Conservation (phyloP, 2,888 invertebrate genomes). For the Stomorhina lunata region DNA sequence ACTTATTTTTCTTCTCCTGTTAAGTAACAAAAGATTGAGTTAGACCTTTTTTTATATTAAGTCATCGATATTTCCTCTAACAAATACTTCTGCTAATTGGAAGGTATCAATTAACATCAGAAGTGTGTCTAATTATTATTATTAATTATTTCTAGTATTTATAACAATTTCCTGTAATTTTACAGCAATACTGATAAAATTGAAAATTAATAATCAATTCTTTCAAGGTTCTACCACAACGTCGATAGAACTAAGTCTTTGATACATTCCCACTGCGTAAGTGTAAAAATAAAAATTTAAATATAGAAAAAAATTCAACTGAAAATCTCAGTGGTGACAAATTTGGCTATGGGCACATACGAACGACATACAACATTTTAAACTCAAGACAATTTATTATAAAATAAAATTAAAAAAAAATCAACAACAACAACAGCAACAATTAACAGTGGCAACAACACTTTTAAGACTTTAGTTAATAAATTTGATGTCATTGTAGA, state of each 20-base stretch:
- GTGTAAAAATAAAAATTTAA: conserved; percentile 9
- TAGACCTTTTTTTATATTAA: no score
- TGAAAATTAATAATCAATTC: conserved; percentile 5
- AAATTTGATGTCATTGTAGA: background rate
- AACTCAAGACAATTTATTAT: conserved; percentile 14
- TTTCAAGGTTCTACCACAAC: conserved; percentile 13
- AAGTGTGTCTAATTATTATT: no score
- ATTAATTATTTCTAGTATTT: no score
- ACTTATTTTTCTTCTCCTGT: no score
- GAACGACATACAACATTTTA: background rate
- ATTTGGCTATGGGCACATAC: conserved; percentile 49
- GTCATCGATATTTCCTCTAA: no score
- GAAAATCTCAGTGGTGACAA: conserved; percentile 47
- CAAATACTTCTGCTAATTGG: no score
- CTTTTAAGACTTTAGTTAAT: background rate
- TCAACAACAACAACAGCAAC: background rate
- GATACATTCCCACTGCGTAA: background rate
- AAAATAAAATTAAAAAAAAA: no score
- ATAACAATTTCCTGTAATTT: background rate
- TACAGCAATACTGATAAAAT: no score
- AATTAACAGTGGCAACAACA: background rate
- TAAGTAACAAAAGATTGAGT: no score
- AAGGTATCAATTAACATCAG: no score
- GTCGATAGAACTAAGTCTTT: no score
- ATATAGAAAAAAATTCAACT: conserved; percentile 18